A percentile compares a stretch with the other conserved stretches of the same genome.
phyloP scores from a whole-genome alignment of 2,888 invertebrate genomes.

The Cantharis flavilabris region DNA sequence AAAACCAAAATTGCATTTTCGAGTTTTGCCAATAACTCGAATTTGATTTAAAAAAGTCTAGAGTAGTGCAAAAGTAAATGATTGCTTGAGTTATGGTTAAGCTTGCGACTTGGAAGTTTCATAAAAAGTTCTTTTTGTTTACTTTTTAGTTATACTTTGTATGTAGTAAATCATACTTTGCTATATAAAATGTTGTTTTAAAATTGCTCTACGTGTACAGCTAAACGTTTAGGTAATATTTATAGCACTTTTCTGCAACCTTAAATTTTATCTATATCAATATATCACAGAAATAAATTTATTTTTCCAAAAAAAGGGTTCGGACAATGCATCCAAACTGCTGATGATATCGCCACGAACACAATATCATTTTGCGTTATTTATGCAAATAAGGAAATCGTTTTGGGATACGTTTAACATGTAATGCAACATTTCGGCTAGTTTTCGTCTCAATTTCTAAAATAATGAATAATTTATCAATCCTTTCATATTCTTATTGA shows the following conservation, averaged over 20 bases:
- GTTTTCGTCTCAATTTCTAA: background rate
- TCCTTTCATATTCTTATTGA: constrained; percentile 6
- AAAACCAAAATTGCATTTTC: background rate
- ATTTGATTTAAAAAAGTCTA: background rate
- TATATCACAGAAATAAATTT: constrained; percentile 22
- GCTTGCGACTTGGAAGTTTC: background rate
- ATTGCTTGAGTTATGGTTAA: background rate
- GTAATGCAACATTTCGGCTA: background rate
- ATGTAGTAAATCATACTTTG: constrained; percentile 38
- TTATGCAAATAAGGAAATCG: constrained; percentile 15
- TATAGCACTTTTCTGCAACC: constrained; percentile 31
- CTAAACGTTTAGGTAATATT: constrained; percentile 39
- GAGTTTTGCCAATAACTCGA: background rate
- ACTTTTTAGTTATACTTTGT: constrained; percentile 26
- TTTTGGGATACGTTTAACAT: background rate
- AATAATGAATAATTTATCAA: constrained; percentile 13
- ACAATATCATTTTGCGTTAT: constrained; percentile 11
- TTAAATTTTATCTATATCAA: constrained; percentile 24
- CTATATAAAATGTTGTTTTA: constrained; percentile 39
- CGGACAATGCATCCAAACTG: background rate
- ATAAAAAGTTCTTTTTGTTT: constrained; percentile 25
- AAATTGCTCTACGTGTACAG: constrained; percentile 38
- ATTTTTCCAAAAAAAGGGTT: constrained; percentile 26
- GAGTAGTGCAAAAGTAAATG: background rate
- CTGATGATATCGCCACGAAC: constrained; percentile 5